Conservation (phyloP, 2,113 vertebrate species). For the Alethe castanea region DNA sequence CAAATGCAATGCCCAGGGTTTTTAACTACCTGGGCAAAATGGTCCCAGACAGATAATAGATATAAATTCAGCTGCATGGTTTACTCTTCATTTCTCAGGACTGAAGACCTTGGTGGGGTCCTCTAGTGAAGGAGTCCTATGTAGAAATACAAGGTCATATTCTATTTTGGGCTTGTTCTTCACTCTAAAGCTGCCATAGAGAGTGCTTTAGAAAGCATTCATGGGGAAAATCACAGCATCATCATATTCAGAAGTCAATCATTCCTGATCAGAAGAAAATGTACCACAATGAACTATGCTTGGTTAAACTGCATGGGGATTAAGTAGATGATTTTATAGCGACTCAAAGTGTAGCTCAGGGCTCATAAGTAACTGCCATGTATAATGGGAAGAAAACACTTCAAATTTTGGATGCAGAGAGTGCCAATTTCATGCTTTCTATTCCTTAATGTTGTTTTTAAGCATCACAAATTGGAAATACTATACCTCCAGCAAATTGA, state of each 20-base stretch:
- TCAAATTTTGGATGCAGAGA: background rate
- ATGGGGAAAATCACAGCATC: background rate
- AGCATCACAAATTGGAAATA: background rate
- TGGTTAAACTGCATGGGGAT: background rate
- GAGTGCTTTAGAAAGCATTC: background rate
- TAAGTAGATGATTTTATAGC: background rate
- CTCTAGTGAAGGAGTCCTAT: background rate
- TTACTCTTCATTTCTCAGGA: background rate
- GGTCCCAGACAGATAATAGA: background rate
- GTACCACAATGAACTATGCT: background rate
- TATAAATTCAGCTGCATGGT: background rate
- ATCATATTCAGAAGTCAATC: background rate
- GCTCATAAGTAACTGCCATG: background rate
- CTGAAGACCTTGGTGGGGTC: background rate
- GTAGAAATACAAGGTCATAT: background rate
- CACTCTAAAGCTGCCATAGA: background rate
- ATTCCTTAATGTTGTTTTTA: background rate
- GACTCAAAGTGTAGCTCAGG: background rate
- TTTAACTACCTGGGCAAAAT: background rate
- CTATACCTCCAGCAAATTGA: background rate
- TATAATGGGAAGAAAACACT: background rate
- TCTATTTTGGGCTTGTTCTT: background rate
- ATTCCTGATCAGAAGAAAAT: background rate
- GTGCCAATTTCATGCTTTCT: background rate
- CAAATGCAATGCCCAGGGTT: background rate